A percentile compares a stretch with the other conserved stretches of the same genome.
Evolutionary conservation across 1,140 invertebrate genomes (phyloP).

Genomic region (Conus betulinus): DNA sequence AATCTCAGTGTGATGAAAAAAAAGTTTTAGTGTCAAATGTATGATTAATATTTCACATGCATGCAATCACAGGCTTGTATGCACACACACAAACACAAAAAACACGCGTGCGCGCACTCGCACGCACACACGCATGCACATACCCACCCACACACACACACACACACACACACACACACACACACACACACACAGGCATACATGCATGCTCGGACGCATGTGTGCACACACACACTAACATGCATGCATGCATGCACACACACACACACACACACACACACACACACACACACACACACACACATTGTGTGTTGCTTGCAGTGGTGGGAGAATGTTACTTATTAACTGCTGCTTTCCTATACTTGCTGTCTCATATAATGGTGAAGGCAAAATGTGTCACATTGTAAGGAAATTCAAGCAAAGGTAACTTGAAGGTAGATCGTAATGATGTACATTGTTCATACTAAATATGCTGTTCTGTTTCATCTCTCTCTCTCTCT

Average conservation of each 20-base stretch:
- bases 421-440: background rate
- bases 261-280: slow-evolving; percentile 6
- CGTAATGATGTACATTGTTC: too few relatives aligned
- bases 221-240: background rate
- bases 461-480: too few relatives aligned
- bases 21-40: too few relatives aligned
- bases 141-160: background rate
- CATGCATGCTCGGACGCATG: background rate
- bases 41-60: too few relatives aligned
- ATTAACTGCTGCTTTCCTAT: too few relatives aligned
- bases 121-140: background rate
- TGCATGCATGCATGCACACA: background rate
- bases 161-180: background rate
- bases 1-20: too few relatives aligned
- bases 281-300: slow-evolving; percentile 3
- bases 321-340: too few relatives aligned
- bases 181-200: background rate
- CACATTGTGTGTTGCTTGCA: background rate
- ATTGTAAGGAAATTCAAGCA: background rate
- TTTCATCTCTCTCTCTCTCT: too few relatives aligned
- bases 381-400: too few relatives aligned
- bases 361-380: too few relatives aligned
- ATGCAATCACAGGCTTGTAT: background rate
- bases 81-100: background rate
- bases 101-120: background rate